These are phyloP conservation scores for Beaufortia kweichowensis DNA, from an alignment of 2,113 vertebrate genomes.

Conservation along the genomic window DNA sequence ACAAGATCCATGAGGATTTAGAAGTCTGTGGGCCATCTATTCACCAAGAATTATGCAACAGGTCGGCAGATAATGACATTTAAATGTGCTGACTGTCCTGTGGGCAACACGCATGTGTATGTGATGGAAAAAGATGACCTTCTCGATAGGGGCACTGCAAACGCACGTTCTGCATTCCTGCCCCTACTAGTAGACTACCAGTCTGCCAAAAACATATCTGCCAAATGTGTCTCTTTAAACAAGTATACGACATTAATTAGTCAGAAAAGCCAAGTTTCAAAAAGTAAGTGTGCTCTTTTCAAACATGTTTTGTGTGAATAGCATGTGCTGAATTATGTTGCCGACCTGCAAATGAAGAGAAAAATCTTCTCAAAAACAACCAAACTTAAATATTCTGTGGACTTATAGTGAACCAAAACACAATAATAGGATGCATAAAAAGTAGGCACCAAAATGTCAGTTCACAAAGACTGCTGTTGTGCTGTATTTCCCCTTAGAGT, in stretches of 20 bases:
- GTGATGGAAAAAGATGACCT: conserved; percentile 58
- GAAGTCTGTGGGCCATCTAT: conserved; percentile 44
- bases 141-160: conserved; percentile 36
- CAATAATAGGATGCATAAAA: not conserved
- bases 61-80: conserved; percentile 54
- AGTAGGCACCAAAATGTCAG: conserved; percentile 21
- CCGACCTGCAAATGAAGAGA: not conserved
- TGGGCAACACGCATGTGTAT: conserved; percentile 42
- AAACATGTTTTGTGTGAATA: not conserved
- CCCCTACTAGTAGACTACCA: conserved; percentile 13
- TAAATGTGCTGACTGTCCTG: conserved; percentile 51
- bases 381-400: not conserved
- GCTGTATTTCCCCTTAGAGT: not conserved
- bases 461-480: conserved; percentile 29
- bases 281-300: not conserved
- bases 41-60: conserved; percentile 52
- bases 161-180: conserved; percentile 23
- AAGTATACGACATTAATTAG: not conserved
- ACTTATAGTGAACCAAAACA: conserved; percentile 6
- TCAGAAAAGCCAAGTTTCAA: not conserved
- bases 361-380: not conserved
- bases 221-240: not conserved
- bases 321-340: too few relatives aligned
- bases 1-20: conserved; percentile 19
- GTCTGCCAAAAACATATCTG: not conserved